Evolutionary conservation across 2,113 vertebrate species (phyloP).

Genomic region (Gnathonemus longibarbis): DNA sequence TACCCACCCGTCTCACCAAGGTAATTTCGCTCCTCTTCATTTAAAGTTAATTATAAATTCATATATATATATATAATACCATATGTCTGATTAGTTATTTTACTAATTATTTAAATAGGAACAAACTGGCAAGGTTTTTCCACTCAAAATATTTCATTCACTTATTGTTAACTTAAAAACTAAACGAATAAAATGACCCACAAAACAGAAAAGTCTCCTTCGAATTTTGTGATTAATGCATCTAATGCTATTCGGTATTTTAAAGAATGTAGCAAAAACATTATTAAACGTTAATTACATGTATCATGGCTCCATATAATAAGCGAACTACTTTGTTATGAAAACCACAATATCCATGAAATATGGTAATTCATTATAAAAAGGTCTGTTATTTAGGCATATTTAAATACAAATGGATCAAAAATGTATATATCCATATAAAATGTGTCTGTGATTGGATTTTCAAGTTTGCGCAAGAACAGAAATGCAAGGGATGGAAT

Average conservation of each 20-base stretch:
- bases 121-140: not conserved
- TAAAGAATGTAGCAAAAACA: not conserved
- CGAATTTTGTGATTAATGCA: not conserved
- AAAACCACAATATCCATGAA: not conserved
- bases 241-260: not conserved
- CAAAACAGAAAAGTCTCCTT: not conserved
- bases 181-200: not conserved
- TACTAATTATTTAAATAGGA: not conserved
- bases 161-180: not conserved
- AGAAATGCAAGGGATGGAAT: slow-evolving; percentile 28
- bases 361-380: slow-evolving; percentile 1
- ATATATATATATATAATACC: no score
- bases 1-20: not conserved
- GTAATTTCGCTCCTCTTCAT: not conserved
- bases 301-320: not conserved
- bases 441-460: not conserved
- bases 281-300: not conserved
- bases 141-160: not conserved
- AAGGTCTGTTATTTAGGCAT: not conserved
- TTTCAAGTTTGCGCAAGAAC: slow-evolving; percentile 15
- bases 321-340: not conserved
- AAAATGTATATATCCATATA: not conserved
- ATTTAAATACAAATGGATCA: not conserved
- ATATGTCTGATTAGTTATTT: not conserved
- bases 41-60: no score